Percentiles rank a stretch among this genome's conserved stretches.
phyloP scores from a whole-genome alignment of 2,888 invertebrate genomes.

The Pediacus dermestoides region DNA sequence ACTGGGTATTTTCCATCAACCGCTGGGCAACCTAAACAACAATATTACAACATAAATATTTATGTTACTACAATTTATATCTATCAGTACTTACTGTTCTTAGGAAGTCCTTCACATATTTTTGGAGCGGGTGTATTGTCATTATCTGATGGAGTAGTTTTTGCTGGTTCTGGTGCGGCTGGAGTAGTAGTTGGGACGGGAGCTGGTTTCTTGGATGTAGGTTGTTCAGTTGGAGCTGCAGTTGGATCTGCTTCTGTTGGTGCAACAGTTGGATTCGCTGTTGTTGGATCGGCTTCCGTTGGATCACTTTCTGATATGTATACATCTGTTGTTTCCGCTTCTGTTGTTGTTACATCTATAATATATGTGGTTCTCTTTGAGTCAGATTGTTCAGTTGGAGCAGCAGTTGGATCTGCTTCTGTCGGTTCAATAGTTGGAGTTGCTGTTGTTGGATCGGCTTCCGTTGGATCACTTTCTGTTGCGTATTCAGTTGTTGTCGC shows the following conservation, averaged over 20 bases:
- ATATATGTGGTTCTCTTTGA: not conserved
- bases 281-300: too few relatives aligned
- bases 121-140: not conserved
- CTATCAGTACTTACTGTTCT: constrained; percentile 2
- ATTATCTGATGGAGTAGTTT: constrained; percentile 2
- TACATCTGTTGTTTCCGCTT: too few relatives aligned
- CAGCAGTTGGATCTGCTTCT: not conserved
- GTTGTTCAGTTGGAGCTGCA: constrained; percentile 5
- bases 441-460: not conserved
- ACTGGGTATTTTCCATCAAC: constrained; percentile 18
- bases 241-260: constrained; percentile 12
- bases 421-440: not conserved
- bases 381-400: constrained; percentile 2
- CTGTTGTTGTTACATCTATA: constrained; percentile 3
- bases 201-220: not conserved
- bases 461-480: not conserved
- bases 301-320: too few relatives aligned
- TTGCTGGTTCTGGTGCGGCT: too few relatives aligned
- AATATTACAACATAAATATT: too few relatives aligned
- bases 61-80: not conserved
- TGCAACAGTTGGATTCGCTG: constrained; percentile 4
- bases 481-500: not conserved
- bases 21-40: too few relatives aligned
- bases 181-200: constrained; percentile 2
- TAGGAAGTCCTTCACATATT: not conserved